Base-by-base conservation (phyloP, 2,888 invertebrate species). In the Orthosia incerta region DNA sequence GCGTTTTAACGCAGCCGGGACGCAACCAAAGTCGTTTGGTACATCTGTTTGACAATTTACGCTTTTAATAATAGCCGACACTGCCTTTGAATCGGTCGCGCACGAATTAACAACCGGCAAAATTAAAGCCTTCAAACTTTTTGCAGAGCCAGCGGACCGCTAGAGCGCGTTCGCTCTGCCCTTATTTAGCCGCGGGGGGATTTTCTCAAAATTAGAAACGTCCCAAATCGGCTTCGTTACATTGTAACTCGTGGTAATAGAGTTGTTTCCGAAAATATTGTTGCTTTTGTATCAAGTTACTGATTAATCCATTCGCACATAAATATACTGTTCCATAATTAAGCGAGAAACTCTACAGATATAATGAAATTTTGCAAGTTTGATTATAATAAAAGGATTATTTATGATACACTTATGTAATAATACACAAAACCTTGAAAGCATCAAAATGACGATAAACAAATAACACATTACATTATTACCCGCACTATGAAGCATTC, bases 11-110 rank as follows among this genome's bases (percentile, higher is more conserved):
- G 90, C 90, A 89, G 88, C 88, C 89, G 89, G 89, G 89, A 90
- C 90, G 89, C 89, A 88, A 92, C 91, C 90, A 91, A 86, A 93
- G 95, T 92, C 95, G 94, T 95, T 95, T 89, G 89, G 86, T 91
- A 93, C 95, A 95, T 94, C 95, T 95, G 96, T 94, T 95, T 95
- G 95, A 95, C 95, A 95, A 95, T 95, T 95, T 95, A 95, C 95
- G 96, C 94, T 93, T 95, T 95, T 95, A 95, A 95, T 96, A 95
- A 95, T 95, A 93, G 95, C 92, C 91, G 92, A 86, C 91, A 89
- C 86, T 90, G 95, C 94, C 94, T 95, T 94, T 94, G 94, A 95
- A 95, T 94, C 92, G 95, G 93, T 93, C 91, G 94, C 92, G 92
- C 92, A 90, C 93, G 93, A 95, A 95, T 95, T 95, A 95, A 95